Percentiles rank a stretch among this genome's conserved stretches.
These are phyloP conservation scores for Cyphomyrus discorhynchus DNA, from an alignment of 2,113 vertebrate genomes.

Conservation along the genomic window DNA sequence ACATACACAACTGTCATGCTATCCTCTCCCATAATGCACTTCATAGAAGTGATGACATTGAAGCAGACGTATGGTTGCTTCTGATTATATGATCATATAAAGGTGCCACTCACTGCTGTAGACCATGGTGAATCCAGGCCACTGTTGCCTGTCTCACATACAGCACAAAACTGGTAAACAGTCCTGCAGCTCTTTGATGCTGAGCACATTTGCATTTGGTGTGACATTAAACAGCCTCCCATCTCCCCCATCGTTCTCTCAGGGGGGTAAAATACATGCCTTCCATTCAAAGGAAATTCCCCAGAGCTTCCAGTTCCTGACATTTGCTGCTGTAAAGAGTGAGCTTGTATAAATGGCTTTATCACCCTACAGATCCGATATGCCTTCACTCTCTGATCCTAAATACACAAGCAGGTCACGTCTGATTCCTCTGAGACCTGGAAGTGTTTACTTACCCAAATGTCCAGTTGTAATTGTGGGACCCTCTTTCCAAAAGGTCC, in stretches of 20 bases:
- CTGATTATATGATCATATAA: background rate
- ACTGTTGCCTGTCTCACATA: background rate
- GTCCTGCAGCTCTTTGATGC: background rate
- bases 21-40: conserved; percentile 92
- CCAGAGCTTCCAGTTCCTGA: background rate
- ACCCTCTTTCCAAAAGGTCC: conserved; percentile 77
- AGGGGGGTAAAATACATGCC: background rate
- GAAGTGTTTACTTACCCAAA: conserved; percentile 71
- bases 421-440: background rate
- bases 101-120: conserved; percentile 43
- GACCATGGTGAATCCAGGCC: conserved; percentile 61
- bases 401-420: background rate
- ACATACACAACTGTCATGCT: conserved; percentile 77
- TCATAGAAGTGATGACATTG: conserved; percentile 79
- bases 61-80: background rate
- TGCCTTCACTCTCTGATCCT: background rate
- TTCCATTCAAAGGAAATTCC: background rate
- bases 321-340: background rate
- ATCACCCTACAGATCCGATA: background rate
- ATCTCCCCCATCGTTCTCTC: background rate
- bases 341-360: background rate
- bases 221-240: background rate
- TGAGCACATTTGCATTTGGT: background rate
- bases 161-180: background rate
- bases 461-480: conserved; percentile 88